Evolutionary conservation across 2,888 invertebrate genomes (phyloP), one percentile per base, ranked within the genome.

Genomic region (Trissonchulus latispiculum): DNA sequence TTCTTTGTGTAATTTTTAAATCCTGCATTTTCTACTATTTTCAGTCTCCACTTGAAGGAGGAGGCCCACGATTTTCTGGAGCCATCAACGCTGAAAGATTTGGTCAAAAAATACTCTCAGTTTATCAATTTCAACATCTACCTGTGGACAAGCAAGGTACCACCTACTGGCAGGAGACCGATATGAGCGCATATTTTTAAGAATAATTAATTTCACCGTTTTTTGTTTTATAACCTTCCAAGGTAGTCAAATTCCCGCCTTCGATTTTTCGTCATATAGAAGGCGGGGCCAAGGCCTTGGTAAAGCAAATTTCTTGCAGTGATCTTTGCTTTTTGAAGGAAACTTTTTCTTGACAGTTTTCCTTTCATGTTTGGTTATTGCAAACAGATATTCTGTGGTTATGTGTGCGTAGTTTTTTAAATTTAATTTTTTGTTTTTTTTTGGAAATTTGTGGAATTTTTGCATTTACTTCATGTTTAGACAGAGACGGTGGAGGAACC

Each of bases 121-220:
- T 99, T 99, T 86, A 99, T 99, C 84, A 99, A 96, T 86, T 99
- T 99, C 89, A 93, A 94, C 75, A 99, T 99, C 84, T 91, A 91
- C 85, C 85, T 99, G 84, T 99, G 96, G 96, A 89, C 90, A 66
- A 89, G 88, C 81, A 89, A 88, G 82, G 87, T 86, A 78, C 71
- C 74, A 18, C 33, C n/a, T 59, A 59, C 18, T 59, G 59, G n/a
- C n/a, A n/a, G n/a, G n/a, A n/a, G n/a, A n/a, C n/a, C n/a, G n/a
- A n/a, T n/a, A n/a, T n/a, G n/a, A n/a, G n/a, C n/a, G n/a, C n/a
- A n/a, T n/a, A n/a, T n/a, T n/a, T n/a, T 48, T 8, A 48, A 48
- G 23, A 48, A 48, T 48, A 8, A 8, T 48, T 8, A 48, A 48
- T 48, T 8, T 48, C 48, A 48, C n/a, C n/a, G 59, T 71, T 71